Evolutionary conservation across 2,888 invertebrate species (phyloP), one percentile per base, ranked within the genome.

Genomic region (Willowsia nigromaculata): DNA sequence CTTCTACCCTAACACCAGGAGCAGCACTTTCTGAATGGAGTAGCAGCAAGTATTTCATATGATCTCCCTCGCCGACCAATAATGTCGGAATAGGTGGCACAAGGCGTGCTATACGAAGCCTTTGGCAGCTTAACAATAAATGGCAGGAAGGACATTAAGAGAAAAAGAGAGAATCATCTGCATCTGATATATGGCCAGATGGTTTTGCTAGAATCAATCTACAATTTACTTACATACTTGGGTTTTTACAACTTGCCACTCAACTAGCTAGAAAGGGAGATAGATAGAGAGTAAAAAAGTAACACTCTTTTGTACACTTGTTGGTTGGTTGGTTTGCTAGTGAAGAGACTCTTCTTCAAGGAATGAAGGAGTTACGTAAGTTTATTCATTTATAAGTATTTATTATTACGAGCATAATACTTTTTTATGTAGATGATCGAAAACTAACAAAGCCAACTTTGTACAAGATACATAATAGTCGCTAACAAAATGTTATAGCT

Each of bases 341-440:
- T 25, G n/a, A n/a, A n/a, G n/a, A 18, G 30, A 33, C 47, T 50
- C 15, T 18, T 47, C 37, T 43, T 13, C 47, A 22, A 86, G 86
- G 86, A 78, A 86, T 86, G 86, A 86, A 86, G 86, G 86, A 86
- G 65, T 86, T 86, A 86, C 86, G 86, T 86, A 86, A 86, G 86
- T 85, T n/a, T n/a, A 11, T 27, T 1, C 25, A 78, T 71, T 50
- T 13, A 47, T 27, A n/a, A 15, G 9, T 62, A 2, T 9, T 11
- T 18, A 50, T 18, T 50, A 18, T 50, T 50, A 3, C 1, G 6
- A n/a, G 4, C 18, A 50, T 50, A 50, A 6, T 50, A 50, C 1
- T n/a, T 13, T 7, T 50, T 18, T 50, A n/a, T 1, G 1, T 43
- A 43, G 43, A 3, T 1, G 43, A 43, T 37, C 9, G 9, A 43